Evolutionary conservation across 1,140 invertebrate species (phyloP), one percentile per base, ranked within the genome.

Genomic region (Proctacanthus coquilletti): DNA sequence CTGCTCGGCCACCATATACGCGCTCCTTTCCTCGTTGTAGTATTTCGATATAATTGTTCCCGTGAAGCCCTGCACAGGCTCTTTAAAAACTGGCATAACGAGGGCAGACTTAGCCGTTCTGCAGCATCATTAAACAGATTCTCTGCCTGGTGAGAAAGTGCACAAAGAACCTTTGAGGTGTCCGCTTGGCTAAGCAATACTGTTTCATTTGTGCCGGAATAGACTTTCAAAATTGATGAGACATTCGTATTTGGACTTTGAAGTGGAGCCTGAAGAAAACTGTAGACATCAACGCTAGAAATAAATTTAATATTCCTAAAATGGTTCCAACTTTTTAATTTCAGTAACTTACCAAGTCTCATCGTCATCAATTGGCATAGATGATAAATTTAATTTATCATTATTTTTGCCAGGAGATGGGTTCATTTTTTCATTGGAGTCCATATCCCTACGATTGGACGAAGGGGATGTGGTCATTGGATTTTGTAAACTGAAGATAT

Each of bases 101-200:
- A 75, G 23, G 75, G 72, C 23, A 94, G 63, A 48, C 89, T 91
- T n/a, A 93, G 62, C 40, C 86, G 80, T 18, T 82, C 70, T 4
- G 87, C 84, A 5, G 88, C 82, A 41, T 89, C 79, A 42, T 87
- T 82, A 48, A 84, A 85, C 6, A 86, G 50, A 42, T 78, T 76
- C 53, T 93, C 87, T 0, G 86, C 83, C 49, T 82, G 79, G 42
- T 88, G 82, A 0, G 84, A 83, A 8, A 95, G 56, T 1, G 81
- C 77, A 58, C 86, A 91, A 25, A 89, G 73, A 3, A 89, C 82
- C 53, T 86, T 80, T 0, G 84, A 81, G 0, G 86, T 80, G 45
- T 87, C 79, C 10, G 82, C 71, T 15, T 81, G 75, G 8, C 75
- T 76, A 4, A 92, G 68, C 33, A 87, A 72, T 29, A 81, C 80